Percentiles rank a stretch among this genome's conserved stretches.
phyloP scores from a whole-genome alignment of 92 coral and sea anemone genomes.

The Anthopleura xanthogrammica region DNA sequence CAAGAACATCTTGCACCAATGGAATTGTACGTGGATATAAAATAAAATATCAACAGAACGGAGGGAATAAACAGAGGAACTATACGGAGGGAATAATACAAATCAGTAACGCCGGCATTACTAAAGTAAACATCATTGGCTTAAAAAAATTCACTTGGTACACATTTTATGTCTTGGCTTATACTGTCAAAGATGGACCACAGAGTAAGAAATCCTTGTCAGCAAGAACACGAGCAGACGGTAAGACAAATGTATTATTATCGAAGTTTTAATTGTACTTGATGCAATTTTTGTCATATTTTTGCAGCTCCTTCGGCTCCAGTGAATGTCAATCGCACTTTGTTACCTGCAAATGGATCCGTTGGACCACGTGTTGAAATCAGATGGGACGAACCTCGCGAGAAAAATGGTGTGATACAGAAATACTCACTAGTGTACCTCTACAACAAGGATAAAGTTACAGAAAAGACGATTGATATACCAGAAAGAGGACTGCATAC shows the following conservation, averaged over 20 bases:
- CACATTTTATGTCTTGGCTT: conserved; percentile 29
- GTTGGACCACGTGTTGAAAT: conserved; percentile 15
- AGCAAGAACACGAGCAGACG: conserved; percentile 30
- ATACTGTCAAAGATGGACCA: conserved; percentile 26
- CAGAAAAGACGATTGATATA: background rate
- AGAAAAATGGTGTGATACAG: conserved; percentile 28
- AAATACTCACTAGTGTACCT: conserved; percentile 19
- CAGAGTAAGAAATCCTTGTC: background rate
- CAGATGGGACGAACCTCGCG: conserved; percentile 17
- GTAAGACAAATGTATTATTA: background rate
- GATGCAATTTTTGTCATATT: background rate
- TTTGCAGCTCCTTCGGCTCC: conserved; percentile 29
- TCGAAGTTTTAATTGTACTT: too few relatives aligned
- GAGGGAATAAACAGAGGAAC: too few relatives aligned
- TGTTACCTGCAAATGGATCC: background rate
- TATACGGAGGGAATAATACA: background rate
- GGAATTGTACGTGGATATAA: conserved; percentile 35
- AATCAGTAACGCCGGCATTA: background rate
- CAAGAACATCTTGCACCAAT: background rate
- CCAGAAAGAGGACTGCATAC: background rate
- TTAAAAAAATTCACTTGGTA: conserved; percentile 25
- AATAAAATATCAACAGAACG: background rate
- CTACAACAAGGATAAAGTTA: background rate
- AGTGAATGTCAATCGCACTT: background rate
- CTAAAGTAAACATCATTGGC: background rate